A percentile compares a stretch with the other conserved stretches of the same genome.
phyloP scores from a whole-genome alignment of 2,797 vertebrate genomes.

The Chloroceryle amazona region DNA sequence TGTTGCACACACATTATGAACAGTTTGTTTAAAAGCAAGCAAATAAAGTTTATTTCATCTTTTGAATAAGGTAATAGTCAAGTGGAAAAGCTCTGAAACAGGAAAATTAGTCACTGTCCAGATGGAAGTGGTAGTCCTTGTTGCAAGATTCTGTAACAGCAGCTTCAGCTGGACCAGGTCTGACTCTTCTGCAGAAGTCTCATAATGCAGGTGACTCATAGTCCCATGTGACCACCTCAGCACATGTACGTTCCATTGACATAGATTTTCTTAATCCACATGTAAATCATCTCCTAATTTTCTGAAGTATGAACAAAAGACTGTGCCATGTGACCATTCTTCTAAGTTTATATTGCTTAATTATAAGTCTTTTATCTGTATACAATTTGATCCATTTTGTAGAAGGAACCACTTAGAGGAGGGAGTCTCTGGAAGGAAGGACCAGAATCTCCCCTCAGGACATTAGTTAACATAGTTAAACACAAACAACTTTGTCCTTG shows the following conservation, averaged over 20 bases:
- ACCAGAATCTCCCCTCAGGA: neutral
- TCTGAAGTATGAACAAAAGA: neutral
- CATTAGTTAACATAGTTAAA: neutral
- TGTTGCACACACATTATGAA: neutral
- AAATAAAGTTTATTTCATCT: neutral
- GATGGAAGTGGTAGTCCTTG: neutral
- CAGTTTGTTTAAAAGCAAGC: neutral
- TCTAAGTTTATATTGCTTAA: neutral
- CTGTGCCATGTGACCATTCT: neutral
- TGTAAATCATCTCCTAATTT: neutral
- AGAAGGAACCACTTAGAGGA: neutral
- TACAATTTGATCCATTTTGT: neutral
- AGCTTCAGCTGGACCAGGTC: neutral
- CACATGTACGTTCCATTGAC: neutral
- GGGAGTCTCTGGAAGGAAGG: neutral
- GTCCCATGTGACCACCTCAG: neutral
- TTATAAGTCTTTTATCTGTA: neutral
- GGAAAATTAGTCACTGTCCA: neutral
- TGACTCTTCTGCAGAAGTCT: neutral
- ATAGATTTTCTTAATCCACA: neutral
- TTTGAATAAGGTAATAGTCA: neutral
- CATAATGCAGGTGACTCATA: neutral
- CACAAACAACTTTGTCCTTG: fast-evolving
- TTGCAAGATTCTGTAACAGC: neutral
- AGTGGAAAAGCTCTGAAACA: neutral